phyloP scores from a whole-genome alignment of 2,113 vertebrate species.

The Taurulus bubalis region DNA sequence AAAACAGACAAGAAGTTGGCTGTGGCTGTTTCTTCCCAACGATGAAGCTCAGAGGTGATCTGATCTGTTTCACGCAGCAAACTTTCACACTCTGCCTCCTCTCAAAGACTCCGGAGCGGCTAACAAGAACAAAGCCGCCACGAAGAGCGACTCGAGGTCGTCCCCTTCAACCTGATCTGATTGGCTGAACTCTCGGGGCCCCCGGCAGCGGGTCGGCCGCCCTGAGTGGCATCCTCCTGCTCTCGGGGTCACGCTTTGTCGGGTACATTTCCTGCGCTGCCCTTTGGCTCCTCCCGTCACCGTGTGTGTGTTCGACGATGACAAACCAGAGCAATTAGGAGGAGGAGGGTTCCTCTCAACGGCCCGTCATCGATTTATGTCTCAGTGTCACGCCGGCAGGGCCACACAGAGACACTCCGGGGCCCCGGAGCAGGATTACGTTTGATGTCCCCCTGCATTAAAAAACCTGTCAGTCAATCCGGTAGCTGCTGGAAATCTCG shows the following conservation, averaged over 20 bases:
- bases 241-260: conserved; percentile 1
- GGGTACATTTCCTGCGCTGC: conserved; percentile 16
- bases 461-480: conserved; percentile 18
- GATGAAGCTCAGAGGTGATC: conserved; percentile 8
- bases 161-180: conserved; percentile 10
- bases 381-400: neutral
- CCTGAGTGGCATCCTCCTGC: conserved; percentile 15
- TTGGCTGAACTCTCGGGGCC: neutral
- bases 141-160: neutral
- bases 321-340: conserved; percentile 37
- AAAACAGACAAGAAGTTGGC: no score
- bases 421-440: neutral
- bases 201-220: conserved; percentile 6
- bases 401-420: neutral
- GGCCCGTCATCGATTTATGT: neutral
- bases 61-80: conserved; percentile 9
- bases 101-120: neutral
- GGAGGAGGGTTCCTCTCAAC: neutral
- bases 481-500: neutral
- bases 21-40: neutral
- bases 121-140: neutral
- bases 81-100: conserved; percentile 10
- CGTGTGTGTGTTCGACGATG: neutral
- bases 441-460: neutral
- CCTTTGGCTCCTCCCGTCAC: conserved; percentile 36